Evolutionary conservation across 2,888 invertebrate species (phyloP).

Genomic region (Griposia aprilina): DNA sequence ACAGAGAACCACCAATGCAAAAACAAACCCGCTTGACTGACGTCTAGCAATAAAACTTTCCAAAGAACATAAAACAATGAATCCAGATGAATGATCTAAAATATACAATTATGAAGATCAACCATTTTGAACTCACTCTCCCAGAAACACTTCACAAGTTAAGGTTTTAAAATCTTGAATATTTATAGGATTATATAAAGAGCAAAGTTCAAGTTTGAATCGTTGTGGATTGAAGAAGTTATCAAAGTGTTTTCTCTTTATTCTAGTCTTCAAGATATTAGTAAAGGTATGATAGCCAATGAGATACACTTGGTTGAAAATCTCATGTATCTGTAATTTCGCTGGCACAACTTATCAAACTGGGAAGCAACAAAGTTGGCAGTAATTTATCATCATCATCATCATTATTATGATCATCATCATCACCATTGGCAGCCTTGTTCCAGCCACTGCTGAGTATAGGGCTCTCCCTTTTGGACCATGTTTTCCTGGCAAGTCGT

Average conservation of each 20-base stretch:
- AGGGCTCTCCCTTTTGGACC: too few species aligned
- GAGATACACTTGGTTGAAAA: background rate
- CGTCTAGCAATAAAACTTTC: conserved; percentile 33
- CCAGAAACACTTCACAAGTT: conserved; percentile 50
- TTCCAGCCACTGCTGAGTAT: too few species aligned
- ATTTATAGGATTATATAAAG: conserved; percentile 53
- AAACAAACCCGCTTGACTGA: conserved; percentile 33
- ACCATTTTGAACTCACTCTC: conserved; percentile 35
- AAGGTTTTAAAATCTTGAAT: conserved; percentile 53
- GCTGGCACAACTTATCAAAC: too few species aligned
- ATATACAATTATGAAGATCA: conserved; percentile 53
- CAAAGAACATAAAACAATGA: conserved; percentile 47
- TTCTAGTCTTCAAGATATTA: conserved; percentile 2
- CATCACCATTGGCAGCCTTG: too few species aligned
- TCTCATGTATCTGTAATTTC: too few species aligned
- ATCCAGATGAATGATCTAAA: conserved; percentile 52
- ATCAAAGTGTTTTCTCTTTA: conserved; percentile 20
- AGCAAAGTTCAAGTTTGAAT: conserved; percentile 39
- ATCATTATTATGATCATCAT: too few species aligned
- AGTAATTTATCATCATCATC: too few species aligned
- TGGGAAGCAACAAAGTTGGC: too few species aligned
- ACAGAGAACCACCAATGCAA: conserved; percentile 38
- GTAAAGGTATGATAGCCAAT: background rate
- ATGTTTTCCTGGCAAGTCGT: too few species aligned
- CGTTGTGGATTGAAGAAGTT: conserved; percentile 31